phyloP scores from a whole-genome alignment of 2,113 vertebrate species.

The Nycticebus coucang region DNA sequence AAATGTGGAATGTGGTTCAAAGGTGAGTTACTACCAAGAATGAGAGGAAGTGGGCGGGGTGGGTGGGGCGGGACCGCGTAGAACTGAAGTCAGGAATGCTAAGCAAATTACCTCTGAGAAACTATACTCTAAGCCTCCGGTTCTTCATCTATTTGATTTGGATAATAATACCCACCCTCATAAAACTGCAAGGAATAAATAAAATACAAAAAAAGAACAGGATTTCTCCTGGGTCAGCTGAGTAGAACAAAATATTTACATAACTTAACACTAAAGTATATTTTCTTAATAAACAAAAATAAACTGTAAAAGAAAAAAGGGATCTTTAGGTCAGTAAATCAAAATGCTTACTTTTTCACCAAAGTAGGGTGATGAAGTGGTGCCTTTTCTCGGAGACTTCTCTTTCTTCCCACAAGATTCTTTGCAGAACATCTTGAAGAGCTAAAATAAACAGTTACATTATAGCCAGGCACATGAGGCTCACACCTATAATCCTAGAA shows the following conservation, averaged over 20 bases:
- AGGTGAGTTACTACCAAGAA: neutral
- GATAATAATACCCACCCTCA: neutral
- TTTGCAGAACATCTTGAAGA: slow-evolving; percentile 84
- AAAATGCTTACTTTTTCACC: slow-evolving; percentile 81
- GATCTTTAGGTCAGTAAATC: slow-evolving; percentile 7
- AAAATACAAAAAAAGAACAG: slow-evolving; percentile 27
- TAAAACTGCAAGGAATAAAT: neutral
- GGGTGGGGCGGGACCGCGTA: neutral
- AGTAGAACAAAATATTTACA: slow-evolving; percentile 13
- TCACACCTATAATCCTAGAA: too few species aligned
- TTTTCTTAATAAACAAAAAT: slow-evolving; percentile 35
- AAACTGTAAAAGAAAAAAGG: neutral
- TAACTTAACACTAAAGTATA: slow-evolving; percentile 16
- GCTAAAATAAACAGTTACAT: slow-evolving; percentile 58
- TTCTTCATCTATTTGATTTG: neutral
- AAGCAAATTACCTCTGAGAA: neutral
- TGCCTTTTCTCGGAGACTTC: slow-evolving; percentile 69
- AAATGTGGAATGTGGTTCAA: neutral
- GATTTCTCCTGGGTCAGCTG: neutral
- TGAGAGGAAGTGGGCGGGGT: neutral
- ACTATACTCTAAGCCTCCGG: neutral
- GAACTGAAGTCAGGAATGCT: neutral
- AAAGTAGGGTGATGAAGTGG: slow-evolving; percentile 67
- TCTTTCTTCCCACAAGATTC: slow-evolving; percentile 80
- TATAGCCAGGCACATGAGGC: too few species aligned